Conservation (phyloP, 2,113 vertebrate genomes). For the Porphyrio hochstetteri region DNA sequence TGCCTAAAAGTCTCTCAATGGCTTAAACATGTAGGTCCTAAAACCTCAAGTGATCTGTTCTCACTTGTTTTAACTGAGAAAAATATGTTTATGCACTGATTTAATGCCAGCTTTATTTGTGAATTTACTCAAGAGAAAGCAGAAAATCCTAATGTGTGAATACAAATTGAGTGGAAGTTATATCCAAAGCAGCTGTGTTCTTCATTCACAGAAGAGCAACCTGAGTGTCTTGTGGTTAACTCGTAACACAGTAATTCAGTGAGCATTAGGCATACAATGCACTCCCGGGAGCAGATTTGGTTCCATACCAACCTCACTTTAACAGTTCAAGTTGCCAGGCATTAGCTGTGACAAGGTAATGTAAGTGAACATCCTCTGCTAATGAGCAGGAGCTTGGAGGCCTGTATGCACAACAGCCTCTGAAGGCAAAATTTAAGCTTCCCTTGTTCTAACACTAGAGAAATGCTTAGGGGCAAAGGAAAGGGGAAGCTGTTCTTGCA, state of each 20-base stretch:
- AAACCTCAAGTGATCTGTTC: conserved; percentile 23
- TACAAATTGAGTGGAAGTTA: conserved; percentile 19
- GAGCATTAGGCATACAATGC: not conserved
- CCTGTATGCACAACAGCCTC: not conserved
- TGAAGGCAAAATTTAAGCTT: not conserved
- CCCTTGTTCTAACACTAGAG: not conserved
- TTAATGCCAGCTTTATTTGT: conserved; percentile 13
- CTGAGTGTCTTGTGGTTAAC: not conserved
- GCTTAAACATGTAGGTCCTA: not conserved
- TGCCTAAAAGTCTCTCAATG: not conserved
- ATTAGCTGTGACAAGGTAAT: not conserved
- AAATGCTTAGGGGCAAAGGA: not conserved
- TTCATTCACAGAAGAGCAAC: conserved; percentile 20
- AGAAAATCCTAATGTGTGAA: conserved; percentile 19
- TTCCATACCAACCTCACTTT: conserved; percentile 21
- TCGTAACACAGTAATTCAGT: not conserved
- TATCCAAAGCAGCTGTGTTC: conserved; percentile 30
- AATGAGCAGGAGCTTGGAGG: not conserved
- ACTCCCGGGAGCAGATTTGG: not conserved
- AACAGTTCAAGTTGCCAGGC: conserved; percentile 31
- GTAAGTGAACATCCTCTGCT: not conserved
- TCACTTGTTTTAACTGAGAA: conserved; percentile 28
- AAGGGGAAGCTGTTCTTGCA: not conserved
- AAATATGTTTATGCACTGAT: not conserved
- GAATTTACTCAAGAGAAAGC: conserved; percentile 14